Conservation (phyloP, 2,113 vertebrate species). For the Scalopus aquaticus region DNA sequence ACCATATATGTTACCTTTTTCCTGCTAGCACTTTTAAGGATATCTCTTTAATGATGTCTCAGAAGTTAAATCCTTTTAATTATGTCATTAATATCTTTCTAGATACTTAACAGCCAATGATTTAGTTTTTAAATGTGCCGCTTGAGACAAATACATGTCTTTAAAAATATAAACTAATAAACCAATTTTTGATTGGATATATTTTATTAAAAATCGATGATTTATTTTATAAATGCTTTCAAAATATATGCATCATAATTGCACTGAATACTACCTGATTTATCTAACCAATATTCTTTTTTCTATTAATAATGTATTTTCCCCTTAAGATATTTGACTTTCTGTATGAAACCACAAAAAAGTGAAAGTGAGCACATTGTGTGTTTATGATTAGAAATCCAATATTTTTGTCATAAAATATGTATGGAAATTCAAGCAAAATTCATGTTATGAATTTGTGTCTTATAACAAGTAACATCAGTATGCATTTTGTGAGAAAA, state of each 20-base stretch:
- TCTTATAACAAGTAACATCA: not conserved
- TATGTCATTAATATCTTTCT: not conserved
- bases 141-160: not conserved
- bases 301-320: slow-evolving; percentile 24
- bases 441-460: not conserved
- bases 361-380: not conserved
- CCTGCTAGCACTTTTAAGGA: not conserved
- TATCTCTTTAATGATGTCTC: not conserved
- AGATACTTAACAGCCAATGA: not conserved
- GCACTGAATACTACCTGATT: not conserved
- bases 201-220: slow-evolving; percentile 14
- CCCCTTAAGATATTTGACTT: not conserved
- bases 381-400: slow-evolving; percentile 1
- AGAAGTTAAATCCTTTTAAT: not conserved
- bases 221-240: not conserved
- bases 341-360: not conserved
- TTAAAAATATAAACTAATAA: not conserved
- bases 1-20: not conserved
- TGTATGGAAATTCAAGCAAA: not conserved
- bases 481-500: not conserved
- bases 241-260: not conserved
- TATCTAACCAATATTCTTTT: not conserved
- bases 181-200: not conserved
- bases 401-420: slow-evolving; percentile 45
- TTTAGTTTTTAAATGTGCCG: not conserved